These are phyloP conservation scores for Atherinosoma microstoma DNA, from an alignment of 2,797 vertebrate genomes.

Conservation along the genomic window DNA sequence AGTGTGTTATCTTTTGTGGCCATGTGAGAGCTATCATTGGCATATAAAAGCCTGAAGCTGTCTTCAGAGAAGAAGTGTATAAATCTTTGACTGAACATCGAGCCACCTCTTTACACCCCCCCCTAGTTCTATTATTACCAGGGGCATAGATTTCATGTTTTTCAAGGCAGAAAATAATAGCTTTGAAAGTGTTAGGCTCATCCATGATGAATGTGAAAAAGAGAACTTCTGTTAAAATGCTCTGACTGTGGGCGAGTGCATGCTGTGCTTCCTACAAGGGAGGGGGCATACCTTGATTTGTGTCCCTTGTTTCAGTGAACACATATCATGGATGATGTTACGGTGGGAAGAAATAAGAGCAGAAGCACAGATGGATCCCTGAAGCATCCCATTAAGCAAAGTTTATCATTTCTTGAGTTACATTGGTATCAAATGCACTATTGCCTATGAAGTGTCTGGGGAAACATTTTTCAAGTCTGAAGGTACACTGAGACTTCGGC, in stretches of 20 bases:
- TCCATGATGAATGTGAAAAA: slow-evolving; percentile 47
- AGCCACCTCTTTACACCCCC: slow-evolving; percentile 56
- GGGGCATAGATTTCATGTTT: slow-evolving; percentile 65
- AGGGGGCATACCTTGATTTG: slow-evolving; percentile 61
- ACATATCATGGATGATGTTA: slow-evolving; percentile 58
- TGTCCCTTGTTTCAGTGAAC: slow-evolving; percentile 68
- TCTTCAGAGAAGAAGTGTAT: slow-evolving; percentile 40
- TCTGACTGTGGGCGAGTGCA: slow-evolving; percentile 44
- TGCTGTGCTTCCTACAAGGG: slow-evolving; percentile 42
- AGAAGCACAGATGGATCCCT: slow-evolving; percentile 65
- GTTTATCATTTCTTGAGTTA: slow-evolving; percentile 72
- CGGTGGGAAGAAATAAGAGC: slow-evolving; percentile 23
- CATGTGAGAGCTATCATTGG: slow-evolving; percentile 40
- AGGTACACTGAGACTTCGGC: slow-evolving; percentile 37
- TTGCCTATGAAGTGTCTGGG: slow-evolving; percentile 47
- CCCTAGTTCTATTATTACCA: slow-evolving; percentile 57
- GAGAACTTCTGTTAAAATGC: slow-evolving; percentile 41
- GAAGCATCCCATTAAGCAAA: slow-evolving; percentile 74
- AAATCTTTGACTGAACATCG: slow-evolving; percentile 58
- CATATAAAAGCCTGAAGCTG: slow-evolving; percentile 57
- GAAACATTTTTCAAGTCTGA: slow-evolving; percentile 52
- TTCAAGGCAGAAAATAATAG: slow-evolving; percentile 72
- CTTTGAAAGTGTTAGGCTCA: slow-evolving; percentile 56
- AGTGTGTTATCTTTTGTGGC: slow-evolving; percentile 29
- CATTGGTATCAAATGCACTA: slow-evolving; percentile 63